Percentiles rank a stretch among this genome's conserved stretches.
Conservation (phyloP, 1,140 invertebrate species). For the Platorchestia sp. region DNA sequence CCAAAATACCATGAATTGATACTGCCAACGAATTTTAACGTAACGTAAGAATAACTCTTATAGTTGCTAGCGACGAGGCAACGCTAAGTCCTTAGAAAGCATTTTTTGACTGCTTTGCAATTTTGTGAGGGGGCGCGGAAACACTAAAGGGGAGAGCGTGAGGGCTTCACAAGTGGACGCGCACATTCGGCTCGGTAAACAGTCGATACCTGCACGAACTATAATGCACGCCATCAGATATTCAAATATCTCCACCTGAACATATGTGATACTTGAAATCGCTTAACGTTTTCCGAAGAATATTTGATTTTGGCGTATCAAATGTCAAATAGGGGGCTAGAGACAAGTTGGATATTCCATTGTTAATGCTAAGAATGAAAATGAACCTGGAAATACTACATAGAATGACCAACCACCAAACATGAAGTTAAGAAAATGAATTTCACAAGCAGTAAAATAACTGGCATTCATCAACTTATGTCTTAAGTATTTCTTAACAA, state of each 20-base stretch:
- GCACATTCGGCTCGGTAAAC: background rate
- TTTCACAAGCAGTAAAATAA: background rate
- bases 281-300: background rate
- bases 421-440: too few relatives aligned
- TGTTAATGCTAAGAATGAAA: too few relatives aligned
- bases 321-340: too few relatives aligned
- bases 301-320: too few relatives aligned
- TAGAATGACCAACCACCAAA: too few relatives aligned
- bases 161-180: background rate
- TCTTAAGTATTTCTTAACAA: background rate
- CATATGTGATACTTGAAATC: background rate
- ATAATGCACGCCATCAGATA: background rate
- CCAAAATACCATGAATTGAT: too few relatives aligned
- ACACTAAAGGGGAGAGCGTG: constrained; percentile 34
- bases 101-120: background rate
- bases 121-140: constrained; percentile 12
- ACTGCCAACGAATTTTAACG: too few relatives aligned
- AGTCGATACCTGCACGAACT: background rate
- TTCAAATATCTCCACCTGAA: background rate
- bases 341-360: too few relatives aligned
- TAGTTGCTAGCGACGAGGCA: background rate
- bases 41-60: background rate
- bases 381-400: too few relatives aligned
- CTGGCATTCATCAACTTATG: background rate
- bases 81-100: background rate